Evolutionary conservation across 2,888 invertebrate species (phyloP).

Genomic region (Chouioia cunea): DNA sequence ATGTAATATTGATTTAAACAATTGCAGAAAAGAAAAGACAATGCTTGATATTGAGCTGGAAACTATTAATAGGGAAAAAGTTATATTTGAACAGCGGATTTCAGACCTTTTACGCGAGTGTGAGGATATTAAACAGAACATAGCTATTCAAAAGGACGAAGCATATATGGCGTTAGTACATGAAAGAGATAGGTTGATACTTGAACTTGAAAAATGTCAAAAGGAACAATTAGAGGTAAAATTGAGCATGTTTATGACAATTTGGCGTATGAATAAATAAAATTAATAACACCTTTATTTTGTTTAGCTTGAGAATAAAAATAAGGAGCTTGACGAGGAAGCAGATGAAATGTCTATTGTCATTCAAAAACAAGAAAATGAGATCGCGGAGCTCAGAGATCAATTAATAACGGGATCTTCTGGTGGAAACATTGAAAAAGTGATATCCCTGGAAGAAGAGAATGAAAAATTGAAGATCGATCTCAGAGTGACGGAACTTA

Average conservation of each 20-base stretch:
- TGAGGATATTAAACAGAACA: constrained; percentile 25
- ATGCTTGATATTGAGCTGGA: constrained; percentile 70
- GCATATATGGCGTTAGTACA: constrained; percentile 25
- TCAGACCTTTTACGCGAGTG: constrained; percentile 15
- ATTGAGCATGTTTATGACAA: neutral
- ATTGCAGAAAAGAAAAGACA: constrained; percentile 68
- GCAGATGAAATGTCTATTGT: constrained; percentile 61
- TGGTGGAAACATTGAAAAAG: constrained; percentile 65
- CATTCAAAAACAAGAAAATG: constrained; percentile 50
- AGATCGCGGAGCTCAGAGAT: constrained; percentile 52
- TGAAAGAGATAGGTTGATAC: constrained; percentile 29
- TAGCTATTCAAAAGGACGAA: constrained; percentile 25
- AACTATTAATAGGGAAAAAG: constrained; percentile 49
- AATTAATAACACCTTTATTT: neutral
- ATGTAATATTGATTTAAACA: constrained; percentile 60
- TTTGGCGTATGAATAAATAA: neutral
- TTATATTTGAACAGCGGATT: constrained; percentile 45
- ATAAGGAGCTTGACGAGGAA: constrained; percentile 68
- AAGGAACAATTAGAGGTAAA: constrained; percentile 34
- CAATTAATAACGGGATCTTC: constrained; percentile 59
- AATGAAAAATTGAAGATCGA: constrained; percentile 49
- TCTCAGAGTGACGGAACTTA: constrained; percentile 27
- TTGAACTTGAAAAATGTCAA: constrained; percentile 45
- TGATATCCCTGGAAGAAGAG: constrained; percentile 51
- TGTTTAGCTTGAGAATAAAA: constrained; percentile 67